Evolutionary conservation across 2,113 vertebrate species (phyloP).

Genomic region (Gasterosteus aculeatus): DNA sequence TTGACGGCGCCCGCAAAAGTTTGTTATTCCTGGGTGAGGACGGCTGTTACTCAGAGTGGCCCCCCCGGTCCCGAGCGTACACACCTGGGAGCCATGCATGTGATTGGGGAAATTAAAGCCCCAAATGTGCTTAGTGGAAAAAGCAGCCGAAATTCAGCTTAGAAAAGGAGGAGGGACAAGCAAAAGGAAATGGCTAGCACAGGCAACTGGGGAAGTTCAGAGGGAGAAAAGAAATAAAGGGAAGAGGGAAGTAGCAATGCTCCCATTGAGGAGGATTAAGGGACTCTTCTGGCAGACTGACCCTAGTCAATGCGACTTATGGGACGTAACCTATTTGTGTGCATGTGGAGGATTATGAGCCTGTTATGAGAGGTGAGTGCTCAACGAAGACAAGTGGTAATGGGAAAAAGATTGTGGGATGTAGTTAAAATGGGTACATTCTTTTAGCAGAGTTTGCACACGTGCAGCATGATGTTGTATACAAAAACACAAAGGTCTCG

Average conservation of each 20-base stretch:
- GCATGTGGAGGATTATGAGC: slow-evolving; percentile 3
- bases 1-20: slow-evolving; percentile 80
- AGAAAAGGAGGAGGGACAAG: not conserved
- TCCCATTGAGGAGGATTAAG: not conserved
- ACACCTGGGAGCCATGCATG: slow-evolving; percentile 75
- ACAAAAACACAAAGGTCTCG: not conserved
- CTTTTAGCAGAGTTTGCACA: not conserved
- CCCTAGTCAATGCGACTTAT: not conserved
- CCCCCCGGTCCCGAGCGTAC: slow-evolving; percentile 65
- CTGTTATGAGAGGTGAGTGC: slow-evolving; percentile 1
- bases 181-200: slow-evolving; percentile 6
- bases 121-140: slow-evolving; percentile 66
- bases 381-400: slow-evolving; percentile 21
- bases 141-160: slow-evolving; percentile 22
- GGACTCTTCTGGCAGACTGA: slow-evolving; percentile 13
- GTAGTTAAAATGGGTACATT: not conserved
- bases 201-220: not conserved
- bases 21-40: slow-evolving; percentile 79
- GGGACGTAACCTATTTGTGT: not conserved
- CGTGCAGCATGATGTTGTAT: not conserved
- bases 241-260: not conserved
- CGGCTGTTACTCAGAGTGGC: slow-evolving; percentile 86
- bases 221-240: not conserved
- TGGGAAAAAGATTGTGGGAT: slow-evolving; percentile 8
- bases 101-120: slow-evolving; percentile 75